Conservation (phyloP, 2,888 invertebrate species). For the Dynastes grantii region DNA sequence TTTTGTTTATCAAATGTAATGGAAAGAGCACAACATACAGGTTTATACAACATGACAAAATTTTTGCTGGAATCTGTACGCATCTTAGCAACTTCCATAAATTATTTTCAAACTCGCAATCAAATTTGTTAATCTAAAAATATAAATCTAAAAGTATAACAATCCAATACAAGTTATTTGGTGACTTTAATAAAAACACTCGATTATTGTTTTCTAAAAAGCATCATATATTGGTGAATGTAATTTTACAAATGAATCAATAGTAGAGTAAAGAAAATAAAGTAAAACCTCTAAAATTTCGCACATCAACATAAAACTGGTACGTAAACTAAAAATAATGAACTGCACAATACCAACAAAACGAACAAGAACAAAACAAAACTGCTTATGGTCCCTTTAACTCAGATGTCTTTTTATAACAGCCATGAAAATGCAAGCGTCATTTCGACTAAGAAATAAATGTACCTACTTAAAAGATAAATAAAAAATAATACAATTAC, state of each 20-base stretch:
- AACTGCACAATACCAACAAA: slow-evolving; percentile 35
- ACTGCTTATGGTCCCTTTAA: slow-evolving; percentile 42
- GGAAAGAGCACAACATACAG: too few species aligned
- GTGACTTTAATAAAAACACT: background rate
- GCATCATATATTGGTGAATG: slow-evolving; percentile 31
- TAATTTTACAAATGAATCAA: slow-evolving; percentile 29
- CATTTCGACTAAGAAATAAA: slow-evolving; percentile 67
- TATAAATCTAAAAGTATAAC: too few species aligned
- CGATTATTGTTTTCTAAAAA: slow-evolving; percentile 23
- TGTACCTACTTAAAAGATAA: slow-evolving; percentile 4
- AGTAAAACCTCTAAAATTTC: background rate
- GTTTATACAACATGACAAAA: too few species aligned
- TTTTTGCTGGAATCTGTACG: too few species aligned
- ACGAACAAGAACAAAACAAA: slow-evolving; percentile 20
- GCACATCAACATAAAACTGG: background rate
- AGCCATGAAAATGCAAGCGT: slow-evolving; percentile 68
- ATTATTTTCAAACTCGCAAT: too few species aligned
- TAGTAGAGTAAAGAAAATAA: slow-evolving; percentile 17
- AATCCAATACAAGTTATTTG: too few species aligned
- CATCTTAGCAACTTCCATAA: too few species aligned
- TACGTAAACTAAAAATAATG: slow-evolving; percentile 25
- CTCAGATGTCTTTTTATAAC: slow-evolving; percentile 58
- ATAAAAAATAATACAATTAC: slow-evolving; percentile 26
- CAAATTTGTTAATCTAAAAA: too few species aligned
- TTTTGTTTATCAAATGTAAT: too few species aligned